A percentile compares a stretch with the other conserved stretches of the same genome.
Evolutionary conservation across 2,797 vertebrate species (phyloP).

Genomic region (Parotocinclus haroldoi): DNA sequence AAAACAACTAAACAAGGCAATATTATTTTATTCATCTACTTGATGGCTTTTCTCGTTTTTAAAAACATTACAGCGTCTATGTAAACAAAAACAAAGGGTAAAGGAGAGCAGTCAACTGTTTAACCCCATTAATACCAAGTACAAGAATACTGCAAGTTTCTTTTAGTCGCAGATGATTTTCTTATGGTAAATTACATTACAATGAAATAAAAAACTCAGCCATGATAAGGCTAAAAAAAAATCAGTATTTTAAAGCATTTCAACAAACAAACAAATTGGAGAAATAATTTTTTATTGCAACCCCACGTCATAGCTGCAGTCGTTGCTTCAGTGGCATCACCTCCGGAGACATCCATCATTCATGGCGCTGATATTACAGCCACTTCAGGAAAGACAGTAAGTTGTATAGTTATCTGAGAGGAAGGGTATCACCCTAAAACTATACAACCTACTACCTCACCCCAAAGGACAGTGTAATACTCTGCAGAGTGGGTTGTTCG

Average conservation of each 20-base stretch:
- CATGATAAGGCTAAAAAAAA: too few relatives aligned
- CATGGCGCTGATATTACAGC: slow-evolving; percentile 78
- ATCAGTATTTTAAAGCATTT: too few relatives aligned
- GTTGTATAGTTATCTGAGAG: slow-evolving; percentile 99
- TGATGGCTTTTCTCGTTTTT: too few relatives aligned
- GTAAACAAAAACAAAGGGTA: too few relatives aligned
- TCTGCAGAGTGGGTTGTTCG: neutral
- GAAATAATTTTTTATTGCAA: neutral
- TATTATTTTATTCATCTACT: neutral
- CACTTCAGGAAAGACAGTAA: slow-evolving; percentile 99
- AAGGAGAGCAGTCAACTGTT: too few relatives aligned
- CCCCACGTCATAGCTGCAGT: neutral
- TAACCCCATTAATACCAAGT: too few relatives aligned
- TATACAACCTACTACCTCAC: slow-evolving; percentile 99
- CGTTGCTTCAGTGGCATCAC: slow-evolving; percentile 32
- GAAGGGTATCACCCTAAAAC: slow-evolving; percentile 95
- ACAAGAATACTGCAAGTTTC: too few relatives aligned
- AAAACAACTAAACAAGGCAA: neutral
- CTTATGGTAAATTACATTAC: too few relatives aligned
- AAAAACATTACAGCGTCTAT: too few relatives aligned
- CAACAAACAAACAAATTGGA: neutral
- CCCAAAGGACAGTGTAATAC: slow-evolving; percentile 87
- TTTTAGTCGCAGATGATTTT: too few relatives aligned
- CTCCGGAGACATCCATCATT: neutral
- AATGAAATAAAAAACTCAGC: too few relatives aligned